These are phyloP conservation scores for Meliscaeva auricollis DNA, from an alignment of 2,888 invertebrate species.

Conservation along the genomic window DNA sequence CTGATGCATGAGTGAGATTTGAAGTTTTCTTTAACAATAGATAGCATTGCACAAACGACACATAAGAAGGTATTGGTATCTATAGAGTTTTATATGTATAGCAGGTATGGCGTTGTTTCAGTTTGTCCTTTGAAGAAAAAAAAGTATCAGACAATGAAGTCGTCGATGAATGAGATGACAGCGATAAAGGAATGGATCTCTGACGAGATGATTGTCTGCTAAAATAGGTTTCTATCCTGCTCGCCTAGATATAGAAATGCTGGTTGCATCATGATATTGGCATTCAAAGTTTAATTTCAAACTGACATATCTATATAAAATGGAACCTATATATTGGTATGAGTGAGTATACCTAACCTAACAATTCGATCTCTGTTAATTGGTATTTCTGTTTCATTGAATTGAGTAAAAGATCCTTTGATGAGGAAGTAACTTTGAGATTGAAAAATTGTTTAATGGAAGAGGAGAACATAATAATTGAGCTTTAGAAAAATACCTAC, in stretches of 20 bases:
- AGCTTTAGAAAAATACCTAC: neutral
- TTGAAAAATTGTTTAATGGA: constrained; percentile 31
- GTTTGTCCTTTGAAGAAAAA: constrained; percentile 35
- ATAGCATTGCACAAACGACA: constrained; percentile 15
- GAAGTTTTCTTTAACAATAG: constrained; percentile 41
- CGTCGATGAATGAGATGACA: constrained; percentile 1
- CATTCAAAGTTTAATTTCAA: constrained; percentile 37
- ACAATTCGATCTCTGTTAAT: constrained; percentile 38
- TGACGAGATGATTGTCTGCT: constrained; percentile 26
- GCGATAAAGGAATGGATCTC: neutral
- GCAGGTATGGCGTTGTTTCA: constrained; percentile 51
- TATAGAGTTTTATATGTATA: no score
- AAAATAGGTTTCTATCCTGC: no score
- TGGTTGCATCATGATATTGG: constrained; percentile 13
- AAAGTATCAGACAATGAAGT: constrained; percentile 6
- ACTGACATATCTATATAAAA: constrained; percentile 4
- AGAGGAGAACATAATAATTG: neutral
- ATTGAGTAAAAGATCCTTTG: neutral
- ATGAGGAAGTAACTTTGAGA: constrained; percentile 6
- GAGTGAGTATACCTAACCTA: neutral
- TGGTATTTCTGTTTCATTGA: constrained; percentile 54
- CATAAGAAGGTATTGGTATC: no score
- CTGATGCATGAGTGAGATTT: constrained; percentile 41
- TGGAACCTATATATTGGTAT: neutral
- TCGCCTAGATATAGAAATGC: neutral